phyloP scores from a whole-genome alignment of 2,888 invertebrate species.

The Rotaria magnacalcarata region DNA sequence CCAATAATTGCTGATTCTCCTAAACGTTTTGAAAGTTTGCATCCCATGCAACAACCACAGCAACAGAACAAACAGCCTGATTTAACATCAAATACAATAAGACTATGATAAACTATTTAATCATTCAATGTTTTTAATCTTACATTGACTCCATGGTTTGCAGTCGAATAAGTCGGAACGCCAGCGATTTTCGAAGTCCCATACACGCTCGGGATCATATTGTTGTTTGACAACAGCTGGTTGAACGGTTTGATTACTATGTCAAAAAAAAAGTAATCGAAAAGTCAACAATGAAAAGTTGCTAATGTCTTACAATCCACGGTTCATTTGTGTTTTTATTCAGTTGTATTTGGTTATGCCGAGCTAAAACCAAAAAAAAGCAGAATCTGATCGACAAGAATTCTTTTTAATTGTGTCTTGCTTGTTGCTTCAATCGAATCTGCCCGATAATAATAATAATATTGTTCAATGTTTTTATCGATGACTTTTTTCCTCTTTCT shows the following conservation, averaged over 20 bases:
- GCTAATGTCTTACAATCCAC: background rate
- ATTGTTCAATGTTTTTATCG: slow-evolving; percentile 2
- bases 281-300: background rate
- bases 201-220: background rate
- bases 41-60: background rate
- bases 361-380: background rate
- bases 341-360: background rate
- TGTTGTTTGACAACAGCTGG: slow-evolving; percentile 14
- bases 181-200: background rate
- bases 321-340: background rate
- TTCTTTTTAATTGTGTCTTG: background rate
- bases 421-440: slow-evolving; percentile 1
- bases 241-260: background rate
- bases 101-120: background rate
- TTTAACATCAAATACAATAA: background rate
- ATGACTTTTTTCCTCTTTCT: background rate
- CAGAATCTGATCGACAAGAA: background rate
- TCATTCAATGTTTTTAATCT: background rate
- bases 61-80: background rate
- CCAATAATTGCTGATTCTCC: background rate
- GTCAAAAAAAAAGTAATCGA: background rate
- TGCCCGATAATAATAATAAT: background rate
- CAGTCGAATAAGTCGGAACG: background rate
- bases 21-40: background rate
- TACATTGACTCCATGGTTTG: background rate